Evolutionary conservation across 2,113 vertebrate genomes (phyloP).

Genomic region (Cyanocitta stelleri): DNA sequence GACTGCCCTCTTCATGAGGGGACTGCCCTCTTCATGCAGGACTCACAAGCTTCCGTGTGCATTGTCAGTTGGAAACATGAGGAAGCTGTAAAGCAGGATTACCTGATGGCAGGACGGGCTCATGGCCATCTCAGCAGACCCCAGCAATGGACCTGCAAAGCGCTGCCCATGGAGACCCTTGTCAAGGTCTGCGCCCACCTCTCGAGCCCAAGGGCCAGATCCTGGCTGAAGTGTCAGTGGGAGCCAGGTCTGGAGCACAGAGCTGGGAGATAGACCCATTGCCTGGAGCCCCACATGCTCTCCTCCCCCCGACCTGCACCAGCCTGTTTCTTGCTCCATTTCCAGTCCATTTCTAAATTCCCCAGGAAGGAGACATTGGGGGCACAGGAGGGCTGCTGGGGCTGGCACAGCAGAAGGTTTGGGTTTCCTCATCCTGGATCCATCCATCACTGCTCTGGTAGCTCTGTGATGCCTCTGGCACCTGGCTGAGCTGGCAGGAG

Average conservation of each 20-base stretch:
- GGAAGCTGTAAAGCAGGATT: neutral
- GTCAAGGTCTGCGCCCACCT: neutral
- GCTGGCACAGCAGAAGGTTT: neutral
- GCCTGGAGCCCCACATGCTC: rapidly evolving
- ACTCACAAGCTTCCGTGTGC: rapidly evolving
- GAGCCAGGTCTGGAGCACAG: neutral
- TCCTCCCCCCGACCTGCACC: neutral
- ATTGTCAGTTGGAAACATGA: rapidly evolving
- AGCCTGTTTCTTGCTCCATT: neutral
- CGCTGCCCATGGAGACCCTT: neutral
- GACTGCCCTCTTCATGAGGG: rapidly evolving
- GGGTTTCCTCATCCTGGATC: neutral
- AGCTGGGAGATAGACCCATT: neutral
- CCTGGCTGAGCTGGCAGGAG: neutral
- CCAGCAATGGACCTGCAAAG: neutral
- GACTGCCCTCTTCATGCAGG: rapidly evolving
- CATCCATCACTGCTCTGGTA: neutral
- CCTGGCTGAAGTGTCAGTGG: neutral
- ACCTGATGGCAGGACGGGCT: rapidly evolving
- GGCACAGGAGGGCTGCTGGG: neutral
- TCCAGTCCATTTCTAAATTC: neutral
- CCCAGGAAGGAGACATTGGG: neutral
- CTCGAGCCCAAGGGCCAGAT: neutral
- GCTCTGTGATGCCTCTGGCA: neutral
- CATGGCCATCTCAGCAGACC: rapidly evolving